Conservation (phyloP, 2,113 vertebrate species). For the Nycticryphes semicollaris region DNA sequence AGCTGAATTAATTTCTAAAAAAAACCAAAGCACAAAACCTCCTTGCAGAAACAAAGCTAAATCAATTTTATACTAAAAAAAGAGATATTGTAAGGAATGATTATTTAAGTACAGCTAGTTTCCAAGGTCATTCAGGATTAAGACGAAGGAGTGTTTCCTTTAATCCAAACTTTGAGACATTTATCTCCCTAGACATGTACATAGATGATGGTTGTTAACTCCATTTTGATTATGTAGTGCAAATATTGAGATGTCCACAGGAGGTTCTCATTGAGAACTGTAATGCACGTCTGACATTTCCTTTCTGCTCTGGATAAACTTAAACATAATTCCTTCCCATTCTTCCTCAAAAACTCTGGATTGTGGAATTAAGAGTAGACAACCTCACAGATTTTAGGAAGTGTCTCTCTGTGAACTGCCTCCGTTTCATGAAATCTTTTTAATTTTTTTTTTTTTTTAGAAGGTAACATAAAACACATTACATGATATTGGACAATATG, state of each 20-base stretch:
- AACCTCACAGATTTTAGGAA: conserved; percentile 9
- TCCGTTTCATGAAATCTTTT: not conserved
- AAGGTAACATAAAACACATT: not conserved
- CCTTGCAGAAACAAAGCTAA: not conserved
- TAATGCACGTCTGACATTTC: conserved; percentile 33
- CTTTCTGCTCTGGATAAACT: conserved; percentile 32
- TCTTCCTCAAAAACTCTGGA: conserved; percentile 25
- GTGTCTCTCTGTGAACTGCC: not conserved
- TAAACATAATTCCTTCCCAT: not conserved
- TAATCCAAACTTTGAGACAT: not conserved
- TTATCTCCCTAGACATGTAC: not conserved
- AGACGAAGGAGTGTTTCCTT: not conserved
- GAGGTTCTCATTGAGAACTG: not conserved
- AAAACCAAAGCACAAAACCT: not conserved
- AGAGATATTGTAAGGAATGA: not conserved
- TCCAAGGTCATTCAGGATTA: not conserved
- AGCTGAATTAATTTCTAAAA: not conserved
- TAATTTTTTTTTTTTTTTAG: not conserved
- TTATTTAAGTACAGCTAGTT: not conserved
- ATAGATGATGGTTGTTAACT: not conserved
- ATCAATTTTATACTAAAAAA: not conserved
- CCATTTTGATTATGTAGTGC: not conserved
- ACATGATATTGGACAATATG: not conserved
- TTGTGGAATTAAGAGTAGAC: not conserved
- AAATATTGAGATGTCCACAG: not conserved